A percentile compares a stretch with the other conserved stretches of the same genome.
phyloP scores from a whole-genome alignment of 2,113 vertebrate genomes.

The Formicarius rufipectus region DNA sequence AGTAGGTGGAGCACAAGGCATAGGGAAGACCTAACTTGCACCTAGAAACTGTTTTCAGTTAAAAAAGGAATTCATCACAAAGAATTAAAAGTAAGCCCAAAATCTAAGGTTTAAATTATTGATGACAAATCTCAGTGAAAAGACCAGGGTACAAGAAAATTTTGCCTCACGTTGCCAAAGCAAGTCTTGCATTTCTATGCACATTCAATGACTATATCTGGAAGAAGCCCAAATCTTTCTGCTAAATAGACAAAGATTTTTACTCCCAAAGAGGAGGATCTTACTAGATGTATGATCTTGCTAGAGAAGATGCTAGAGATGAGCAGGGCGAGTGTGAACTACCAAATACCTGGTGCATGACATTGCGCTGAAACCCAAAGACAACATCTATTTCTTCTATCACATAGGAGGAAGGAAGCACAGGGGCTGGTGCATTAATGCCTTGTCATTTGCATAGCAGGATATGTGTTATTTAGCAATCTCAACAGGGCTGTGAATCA shows the following conservation, averaged over 20 bases:
- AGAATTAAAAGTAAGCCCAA: not conserved
- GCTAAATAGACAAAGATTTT: not conserved
- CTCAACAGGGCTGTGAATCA: not conserved
- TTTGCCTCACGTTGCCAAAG: not conserved
- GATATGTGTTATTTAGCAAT: not conserved
- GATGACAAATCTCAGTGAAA: not conserved
- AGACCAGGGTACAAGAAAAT: not conserved
- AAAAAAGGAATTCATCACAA: not conserved
- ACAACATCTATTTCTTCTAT: not conserved
- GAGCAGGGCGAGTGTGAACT: not conserved
- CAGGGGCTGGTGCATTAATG: not conserved
- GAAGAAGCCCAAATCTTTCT: not conserved
- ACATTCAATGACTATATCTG: not conserved
- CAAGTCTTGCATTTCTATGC: not conserved
- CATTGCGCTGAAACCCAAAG: not conserved
- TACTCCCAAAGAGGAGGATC: not conserved
- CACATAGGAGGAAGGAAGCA: not conserved
- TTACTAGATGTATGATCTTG: not conserved
- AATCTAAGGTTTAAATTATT: not conserved
- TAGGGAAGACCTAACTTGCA: not conserved
- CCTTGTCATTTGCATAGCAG: fast-evolving
- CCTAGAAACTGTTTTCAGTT: not conserved
- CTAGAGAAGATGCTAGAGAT: not conserved
- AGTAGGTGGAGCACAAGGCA: not conserved
- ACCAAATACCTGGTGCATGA: not conserved